Evolutionary conservation across 2,797 vertebrate genomes (phyloP).

Genomic region (Sebastes diploproa): DNA sequence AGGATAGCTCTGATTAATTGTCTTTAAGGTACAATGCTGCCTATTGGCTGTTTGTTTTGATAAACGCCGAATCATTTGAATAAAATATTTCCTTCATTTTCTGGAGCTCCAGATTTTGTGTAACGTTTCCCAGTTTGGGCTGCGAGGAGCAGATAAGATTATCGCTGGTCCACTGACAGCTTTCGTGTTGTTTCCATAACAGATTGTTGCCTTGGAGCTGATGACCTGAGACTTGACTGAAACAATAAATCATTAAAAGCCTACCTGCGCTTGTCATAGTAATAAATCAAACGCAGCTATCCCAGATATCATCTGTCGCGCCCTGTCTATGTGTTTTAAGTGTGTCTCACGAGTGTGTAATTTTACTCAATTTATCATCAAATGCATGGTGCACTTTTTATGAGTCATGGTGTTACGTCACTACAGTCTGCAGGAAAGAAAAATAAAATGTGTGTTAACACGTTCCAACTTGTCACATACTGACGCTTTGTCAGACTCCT

Average conservation of each 20-base stretch:
- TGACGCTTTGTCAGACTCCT: no score
- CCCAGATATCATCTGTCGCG: constrained; percentile 56
- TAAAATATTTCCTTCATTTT: constrained; percentile 76
- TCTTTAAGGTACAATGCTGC: constrained; percentile 77
- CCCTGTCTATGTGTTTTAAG: constrained; percentile 58
- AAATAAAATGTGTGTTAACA: constrained; percentile 7
- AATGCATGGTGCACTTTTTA: constrained; percentile 23
- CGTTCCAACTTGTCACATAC: no score
- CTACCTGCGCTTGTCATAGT: constrained; percentile 69
- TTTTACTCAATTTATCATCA: constrained; percentile 71
- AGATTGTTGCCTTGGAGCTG: constrained; percentile 79
- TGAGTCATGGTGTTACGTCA: background rate
- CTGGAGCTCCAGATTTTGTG: constrained; percentile 43
- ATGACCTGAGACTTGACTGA: constrained; percentile 82
- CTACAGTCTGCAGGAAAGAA: background rate
- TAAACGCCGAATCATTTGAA: constrained; percentile 74
- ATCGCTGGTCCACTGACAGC: constrained; percentile 77
- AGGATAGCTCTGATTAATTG: constrained; percentile 83
- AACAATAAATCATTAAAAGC: constrained; percentile 83
- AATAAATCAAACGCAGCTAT: constrained; percentile 79
- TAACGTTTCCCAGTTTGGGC: constrained; percentile 54
- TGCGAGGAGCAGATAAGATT: constrained; percentile 77
- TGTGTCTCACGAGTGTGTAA: constrained; percentile 64
- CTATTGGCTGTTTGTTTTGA: constrained; percentile 79
- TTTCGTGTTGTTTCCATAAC: constrained; percentile 76